Conservation (phyloP, 2,888 invertebrate genomes). For the Drosophila mettleri region DNA sequence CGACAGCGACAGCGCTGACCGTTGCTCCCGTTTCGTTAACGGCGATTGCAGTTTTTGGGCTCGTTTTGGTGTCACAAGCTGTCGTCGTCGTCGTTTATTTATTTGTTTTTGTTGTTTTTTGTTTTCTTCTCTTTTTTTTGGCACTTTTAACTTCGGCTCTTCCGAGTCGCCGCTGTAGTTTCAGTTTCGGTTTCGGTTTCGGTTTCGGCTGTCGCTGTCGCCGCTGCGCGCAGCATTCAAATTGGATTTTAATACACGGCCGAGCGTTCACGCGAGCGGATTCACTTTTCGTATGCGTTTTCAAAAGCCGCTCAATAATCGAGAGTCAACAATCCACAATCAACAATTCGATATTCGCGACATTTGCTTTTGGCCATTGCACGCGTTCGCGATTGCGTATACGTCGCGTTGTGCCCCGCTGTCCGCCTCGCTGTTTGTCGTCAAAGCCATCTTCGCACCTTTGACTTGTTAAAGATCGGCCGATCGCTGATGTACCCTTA, state of each 20-base stretch:
- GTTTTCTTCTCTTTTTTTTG: slow-evolving; percentile 15
- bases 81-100: slow-evolving; percentile 37
- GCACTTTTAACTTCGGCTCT: slow-evolving; percentile 65
- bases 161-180: slow-evolving; percentile 56
- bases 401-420: slow-evolving; percentile 42
- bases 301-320: slow-evolving; percentile 25
- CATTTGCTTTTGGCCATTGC: slow-evolving; percentile 15
- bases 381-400: slow-evolving; percentile 56
- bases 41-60: slow-evolving; percentile 73
- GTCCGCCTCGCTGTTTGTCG: slow-evolving; percentile 13
- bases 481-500: slow-evolving; percentile 47
- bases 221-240: slow-evolving; percentile 62
- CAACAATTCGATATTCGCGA: slow-evolving; percentile 20
- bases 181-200: slow-evolving; percentile 24
- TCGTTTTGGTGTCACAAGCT: slow-evolving; percentile 68
- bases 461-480: slow-evolving; percentile 17
- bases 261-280: slow-evolving; percentile 73
- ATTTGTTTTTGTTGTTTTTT: slow-evolving; percentile 17
- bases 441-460: slow-evolving; percentile 22
- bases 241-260: slow-evolving; percentile 73
- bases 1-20: slow-evolving; percentile 40
- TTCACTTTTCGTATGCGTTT: slow-evolving; percentile 45
- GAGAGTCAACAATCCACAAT: slow-evolving; percentile 4
- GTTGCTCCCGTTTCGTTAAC: slow-evolving; percentile 64
- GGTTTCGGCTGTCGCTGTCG: slow-evolving; percentile 15